Percentiles rank a stretch among this genome's conserved stretches.
These are phyloP conservation scores for Amia ocellicauda DNA, from an alignment of 2,113 vertebrate species.

Conservation along the genomic window DNA sequence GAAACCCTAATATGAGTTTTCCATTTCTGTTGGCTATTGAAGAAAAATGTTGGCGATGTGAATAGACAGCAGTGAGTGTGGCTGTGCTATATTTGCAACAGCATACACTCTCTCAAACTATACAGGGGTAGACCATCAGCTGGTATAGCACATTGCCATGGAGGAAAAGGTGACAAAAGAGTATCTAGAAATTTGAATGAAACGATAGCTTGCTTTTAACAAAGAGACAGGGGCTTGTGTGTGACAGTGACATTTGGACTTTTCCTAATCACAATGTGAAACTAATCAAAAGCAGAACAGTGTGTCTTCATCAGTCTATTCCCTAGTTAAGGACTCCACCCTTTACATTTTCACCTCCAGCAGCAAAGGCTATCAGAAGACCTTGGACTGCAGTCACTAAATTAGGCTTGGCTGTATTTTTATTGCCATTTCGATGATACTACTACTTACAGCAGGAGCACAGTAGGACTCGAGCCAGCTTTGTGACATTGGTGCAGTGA, in stretches of 20 bases:
- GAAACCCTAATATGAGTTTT: constrained; percentile 18
- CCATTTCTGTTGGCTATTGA: neutral
- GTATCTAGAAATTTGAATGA: constrained; percentile 16
- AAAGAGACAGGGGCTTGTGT: constrained; percentile 22
- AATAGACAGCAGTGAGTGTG: neutral
- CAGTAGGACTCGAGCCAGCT: too few species aligned
- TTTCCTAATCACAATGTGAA: constrained; percentile 50
- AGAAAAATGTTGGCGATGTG: neutral
- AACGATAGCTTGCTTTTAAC: constrained; percentile 31
- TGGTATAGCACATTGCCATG: constrained; percentile 8
- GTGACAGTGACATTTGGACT: constrained; percentile 48
- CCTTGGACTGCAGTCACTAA: neutral
- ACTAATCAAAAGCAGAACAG: constrained; percentile 48
- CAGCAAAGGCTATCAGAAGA: neutral
- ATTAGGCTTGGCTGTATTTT: constrained; percentile 1
- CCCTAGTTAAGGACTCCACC: constrained; percentile 4
- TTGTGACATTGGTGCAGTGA: too few species aligned
- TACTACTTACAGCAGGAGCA: neutral
- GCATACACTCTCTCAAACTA: too few species aligned
- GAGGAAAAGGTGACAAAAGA: constrained; percentile 15
- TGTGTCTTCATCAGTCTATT: neutral
- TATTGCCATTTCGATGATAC: neutral
- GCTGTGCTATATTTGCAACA: too few species aligned
- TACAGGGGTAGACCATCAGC: neutral
- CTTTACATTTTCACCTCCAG: neutral